A percentile compares a stretch with the other conserved stretches of the same genome.
Conservation (phyloP, 1,140 invertebrate genomes). For the Neodiprion virginianus region DNA sequence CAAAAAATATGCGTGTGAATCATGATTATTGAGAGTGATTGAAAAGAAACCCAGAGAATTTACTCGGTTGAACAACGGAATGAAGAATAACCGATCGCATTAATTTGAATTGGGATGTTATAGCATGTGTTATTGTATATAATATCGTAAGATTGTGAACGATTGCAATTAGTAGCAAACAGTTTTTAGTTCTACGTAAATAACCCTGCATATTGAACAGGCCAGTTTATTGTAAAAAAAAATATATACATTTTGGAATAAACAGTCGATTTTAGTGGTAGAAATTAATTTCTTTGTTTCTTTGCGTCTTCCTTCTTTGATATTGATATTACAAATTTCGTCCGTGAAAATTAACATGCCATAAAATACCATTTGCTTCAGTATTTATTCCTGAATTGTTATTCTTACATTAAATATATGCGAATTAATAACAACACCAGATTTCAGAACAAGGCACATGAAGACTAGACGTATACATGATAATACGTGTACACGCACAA, state of each 20-base stretch:
- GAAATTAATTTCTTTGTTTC: conserved; percentile 20
- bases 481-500: not conserved
- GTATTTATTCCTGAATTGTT: not conserved
- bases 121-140: too few relatives aligned
- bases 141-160: too few relatives aligned
- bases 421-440: not conserved
- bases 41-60: too few relatives aligned
- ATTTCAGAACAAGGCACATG: not conserved
- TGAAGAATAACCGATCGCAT: too few relatives aligned
- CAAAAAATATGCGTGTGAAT: too few relatives aligned
- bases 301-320: not conserved
- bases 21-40: too few relatives aligned
- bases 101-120: too few relatives aligned
- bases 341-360: conserved; percentile 32
- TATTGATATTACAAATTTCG: conserved; percentile 18
- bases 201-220: conserved; percentile 2
- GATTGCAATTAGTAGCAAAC: not conserved
- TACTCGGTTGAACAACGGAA: too few relatives aligned
- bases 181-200: conserved; percentile 1
- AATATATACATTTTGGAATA: not conserved
- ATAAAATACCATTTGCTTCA: conserved; percentile 23
- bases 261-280: conserved; percentile 2
- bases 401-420: conserved; percentile 9
- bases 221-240: not conserved
- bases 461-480: not conserved